Base-by-base conservation (phyloP, 2,113 vertebrate genomes). In the Azemiops feae region DNA sequence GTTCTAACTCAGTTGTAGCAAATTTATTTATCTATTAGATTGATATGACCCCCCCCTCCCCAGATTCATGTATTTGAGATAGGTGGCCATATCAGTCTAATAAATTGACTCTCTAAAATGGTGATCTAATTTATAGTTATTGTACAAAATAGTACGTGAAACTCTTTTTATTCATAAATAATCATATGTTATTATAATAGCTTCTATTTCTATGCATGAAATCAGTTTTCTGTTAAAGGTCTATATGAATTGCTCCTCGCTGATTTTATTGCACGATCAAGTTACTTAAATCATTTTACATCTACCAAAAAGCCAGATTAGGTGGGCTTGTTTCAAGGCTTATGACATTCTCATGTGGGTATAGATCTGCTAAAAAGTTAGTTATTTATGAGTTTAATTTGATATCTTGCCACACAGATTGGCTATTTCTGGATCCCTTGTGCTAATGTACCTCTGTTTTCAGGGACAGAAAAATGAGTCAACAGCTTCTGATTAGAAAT, bases 401-500 rank as follows among this genome's bases (percentile, higher is more conserved):
- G 0, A 0, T 39, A 0, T 0, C 0, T 53, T 23, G 88, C 39
- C 54, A 81, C 89, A 60, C 23, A 58, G 1, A 53, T 27, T 20
- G 55, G 34, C 0, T 0, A 43, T 88, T 93, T 92, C 3, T 3
- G 86, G 86, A 92, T 2, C 34, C 9, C 50, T 34, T 55, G 27
- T 54, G 27, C 34, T n/a, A 88, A 57, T 64, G 43, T 89, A 85
- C 27, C 30, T 81, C 45, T 43, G 43, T 88, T 55, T 93, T 53
- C 85, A 85, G 87, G 92, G 90, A 94, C 94, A 89, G 85, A 92
- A 64, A 94, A 93, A 91, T 92, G 89, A 94, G 93, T 96, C 95
- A 95, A 58, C 94, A 94, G 93, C 52, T 96, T 96, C 85, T 94
- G 92, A 58, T 95, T 94, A 94, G 93, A 92, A 93, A 93, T 34